Evolutionary conservation across 23 tunicate genomes (phyloP), one percentile per base, ranked within the genome.

Genomic region (Corella eumyota): DNA sequence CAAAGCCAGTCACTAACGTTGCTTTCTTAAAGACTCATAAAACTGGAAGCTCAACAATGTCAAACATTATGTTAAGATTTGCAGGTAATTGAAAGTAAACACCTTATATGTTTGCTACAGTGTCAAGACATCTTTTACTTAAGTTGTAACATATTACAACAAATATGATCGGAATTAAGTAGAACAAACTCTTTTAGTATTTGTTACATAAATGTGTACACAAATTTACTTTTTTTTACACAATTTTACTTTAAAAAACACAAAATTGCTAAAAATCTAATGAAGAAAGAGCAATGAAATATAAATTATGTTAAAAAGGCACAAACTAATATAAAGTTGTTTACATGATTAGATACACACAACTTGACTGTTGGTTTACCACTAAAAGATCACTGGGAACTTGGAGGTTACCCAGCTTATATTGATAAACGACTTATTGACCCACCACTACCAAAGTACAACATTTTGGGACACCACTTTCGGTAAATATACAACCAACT

Each of bases 1-100:
- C 70, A n/a, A 60, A 73, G 31, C 74, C 99, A 11, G 65, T 46
- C 20, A 84, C 81, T 11, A 93, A 93, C 58, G 99, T 93, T 34
- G 99, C 67, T 7, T 93, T 93, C 59, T 57, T 93, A 62, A 93
- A 93, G 51, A 93, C 99, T 26, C 99, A 93, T 51, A 93, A 93
- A 58, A 93, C 99, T 6, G 99, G 99, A 19, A 72, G 83, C 58
- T 93, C 99, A 2, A 93, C 99, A 11, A 93, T 93, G 99, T 93
- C 99, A 19, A 93, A 93, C 56, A 85, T 93, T 36, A 93, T 93
- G 99, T 65, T 93, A 38, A 78, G 99, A 2, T 93, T 93, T 68
- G 99, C 99, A 47, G 99, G 99, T 93, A 61, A 66, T 64, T 46
- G 36, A 4, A 38, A 25, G n/a, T n/a, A n/a, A n/a, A n/a, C n/a